These are phyloP conservation scores for Phyllopteryx taeniolatus DNA, from an alignment of 2,113 vertebrate species.

Conservation along the genomic window DNA sequence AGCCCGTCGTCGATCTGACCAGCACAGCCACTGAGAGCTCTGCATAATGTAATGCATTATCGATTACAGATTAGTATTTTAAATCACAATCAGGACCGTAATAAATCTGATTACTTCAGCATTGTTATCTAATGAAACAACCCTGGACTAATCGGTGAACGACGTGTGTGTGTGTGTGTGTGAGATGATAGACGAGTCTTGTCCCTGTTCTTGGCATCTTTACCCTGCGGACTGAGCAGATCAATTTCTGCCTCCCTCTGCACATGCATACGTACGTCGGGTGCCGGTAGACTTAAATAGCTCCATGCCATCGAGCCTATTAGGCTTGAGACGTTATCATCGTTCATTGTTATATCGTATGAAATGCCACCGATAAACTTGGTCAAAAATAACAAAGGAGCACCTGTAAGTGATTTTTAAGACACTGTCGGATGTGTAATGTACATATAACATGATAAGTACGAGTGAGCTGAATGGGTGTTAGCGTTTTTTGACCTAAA, in stretches of 20 bases:
- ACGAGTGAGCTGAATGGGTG: no score
- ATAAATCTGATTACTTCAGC: conserved; percentile 31
- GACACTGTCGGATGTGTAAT: no score
- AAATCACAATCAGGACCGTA: conserved; percentile 49
- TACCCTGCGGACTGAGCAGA: conserved; percentile 56
- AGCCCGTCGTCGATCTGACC: conserved; percentile 42
- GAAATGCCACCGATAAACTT: not conserved
- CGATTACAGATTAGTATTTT: conserved; percentile 53
- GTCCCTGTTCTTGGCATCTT: conserved; percentile 41
- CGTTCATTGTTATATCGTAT: not conserved
- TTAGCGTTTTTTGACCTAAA: no score
- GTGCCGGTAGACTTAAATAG: conserved; percentile 50
- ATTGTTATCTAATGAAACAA: conserved; percentile 29
- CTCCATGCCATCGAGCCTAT: conserved; percentile 18
- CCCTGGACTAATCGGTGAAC: conserved; percentile 1
- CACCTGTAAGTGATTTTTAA: no score
- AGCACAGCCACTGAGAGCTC: conserved; percentile 27
- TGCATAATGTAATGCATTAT: conserved; percentile 48
- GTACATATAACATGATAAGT: no score
- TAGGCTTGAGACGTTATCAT: conserved; percentile 8
- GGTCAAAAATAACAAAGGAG: no score
- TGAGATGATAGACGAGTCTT: conserved; percentile 8
- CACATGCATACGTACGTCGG: conserved; percentile 24
- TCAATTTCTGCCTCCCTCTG: conserved; percentile 53
- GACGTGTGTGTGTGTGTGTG: conserved; percentile 1